phyloP scores from a whole-genome alignment of 92 coral and sea anemone genomes.

The Paramuricea clavata region DNA sequence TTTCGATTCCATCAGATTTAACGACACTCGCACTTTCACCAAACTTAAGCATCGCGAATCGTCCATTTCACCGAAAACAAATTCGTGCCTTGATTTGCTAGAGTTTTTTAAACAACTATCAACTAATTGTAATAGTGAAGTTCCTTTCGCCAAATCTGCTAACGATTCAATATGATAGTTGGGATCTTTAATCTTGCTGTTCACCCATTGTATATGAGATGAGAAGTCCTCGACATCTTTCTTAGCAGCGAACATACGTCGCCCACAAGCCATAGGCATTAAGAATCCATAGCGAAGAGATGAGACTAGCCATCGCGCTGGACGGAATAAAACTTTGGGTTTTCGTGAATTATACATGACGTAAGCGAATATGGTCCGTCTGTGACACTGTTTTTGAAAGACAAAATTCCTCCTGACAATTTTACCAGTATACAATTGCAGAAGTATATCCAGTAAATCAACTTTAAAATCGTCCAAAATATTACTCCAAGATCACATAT shows the following conservation, averaged over 20 bases:
- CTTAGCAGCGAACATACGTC: constrained; percentile 27
- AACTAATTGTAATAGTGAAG: constrained; percentile 37
- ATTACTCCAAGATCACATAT: no score
- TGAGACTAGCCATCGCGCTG: constrained; percentile 19
- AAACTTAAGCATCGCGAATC: constrained; percentile 33
- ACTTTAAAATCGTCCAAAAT: no score
- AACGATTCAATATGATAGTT: constrained; percentile 23
- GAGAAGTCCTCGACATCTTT: constrained; percentile 32
- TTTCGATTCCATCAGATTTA: constrained; percentile 29
- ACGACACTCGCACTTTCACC: constrained; percentile 29
- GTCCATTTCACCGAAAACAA: constrained; percentile 49
- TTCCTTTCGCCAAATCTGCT: constrained; percentile 36
- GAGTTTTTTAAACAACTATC: constrained; percentile 33
- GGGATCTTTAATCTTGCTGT: constrained; percentile 31
- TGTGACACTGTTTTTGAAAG: no score
- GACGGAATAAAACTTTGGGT: constrained; percentile 32
- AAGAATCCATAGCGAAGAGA: constrained; percentile 20
- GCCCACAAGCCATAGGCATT: constrained; percentile 42
- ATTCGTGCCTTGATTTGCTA: not conserved
- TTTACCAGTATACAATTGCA: no score
- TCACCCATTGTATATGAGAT: constrained; percentile 38
- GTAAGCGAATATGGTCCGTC: no score
- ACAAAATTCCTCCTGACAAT: no score
- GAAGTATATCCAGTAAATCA: no score
- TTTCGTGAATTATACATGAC: constrained; percentile 25